Evolutionary conservation across 2,888 invertebrate species (phyloP), one percentile per base, ranked within the genome.

Genomic region (Drosophila helvetica): DNA sequence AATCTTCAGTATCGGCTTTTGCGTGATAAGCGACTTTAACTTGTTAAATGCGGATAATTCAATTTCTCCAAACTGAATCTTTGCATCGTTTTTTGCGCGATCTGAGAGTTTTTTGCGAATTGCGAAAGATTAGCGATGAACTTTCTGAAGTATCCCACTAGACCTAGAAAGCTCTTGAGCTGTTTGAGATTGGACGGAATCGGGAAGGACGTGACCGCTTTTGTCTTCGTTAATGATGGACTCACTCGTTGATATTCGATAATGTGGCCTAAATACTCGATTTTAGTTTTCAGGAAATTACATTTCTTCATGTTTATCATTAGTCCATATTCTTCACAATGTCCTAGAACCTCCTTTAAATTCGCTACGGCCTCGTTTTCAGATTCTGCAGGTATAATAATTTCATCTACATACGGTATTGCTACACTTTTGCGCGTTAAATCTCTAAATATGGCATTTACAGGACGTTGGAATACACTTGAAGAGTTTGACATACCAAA

Each of bases 101-200:
- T 51, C n/a, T n/a, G n/a, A n/a, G n/a, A n/a, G n/a, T n/a, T n/a
- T 51, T 51, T 51, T 2, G 51, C 30, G 9, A 51, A 30, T 30
- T 27, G 17, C 17, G 51, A 27, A 17, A 30, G 30, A 7, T 30
- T 51, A 3, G 51, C 15, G 19, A 51, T n/a, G n/a, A n/a, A n/a
- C n/a, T n/a, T n/a, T n/a, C n/a, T n/a, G n/a, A n/a, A n/a, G n/a
- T n/a, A n/a, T n/a, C n/a, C n/a, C n/a, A n/a, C n/a, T n/a, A n/a
- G n/a, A n/a, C n/a, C n/a, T n/a, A n/a, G n/a, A n/a, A n/a, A n/a
- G n/a, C n/a, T n/a, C n/a, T n/a, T n/a, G n/a, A n/a, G n/a, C n/a
- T n/a, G n/a, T n/a, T n/a, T n/a, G n/a, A n/a, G n/a, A n/a, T n/a
- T n/a, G n/a, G n/a, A n/a, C n/a, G n/a, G n/a, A n/a, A n/a, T n/a